These are phyloP conservation scores for Epirrhoe alternata DNA, from an alignment of 2,888 invertebrate genomes.

Conservation along the genomic window DNA sequence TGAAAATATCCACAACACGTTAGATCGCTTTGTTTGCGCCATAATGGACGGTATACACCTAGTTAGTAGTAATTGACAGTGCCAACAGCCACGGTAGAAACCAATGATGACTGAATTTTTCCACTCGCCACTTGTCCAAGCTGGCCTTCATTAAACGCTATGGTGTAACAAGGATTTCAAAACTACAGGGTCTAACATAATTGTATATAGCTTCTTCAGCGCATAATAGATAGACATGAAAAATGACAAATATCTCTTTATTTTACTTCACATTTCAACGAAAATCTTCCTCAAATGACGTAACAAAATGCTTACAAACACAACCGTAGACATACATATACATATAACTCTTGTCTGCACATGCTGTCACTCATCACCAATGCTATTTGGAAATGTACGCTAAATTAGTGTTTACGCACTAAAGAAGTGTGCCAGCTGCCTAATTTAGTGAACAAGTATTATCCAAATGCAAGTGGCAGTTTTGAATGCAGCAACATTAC, in stretches of 20 bases:
- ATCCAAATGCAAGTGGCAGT: slow-evolving; percentile 2
- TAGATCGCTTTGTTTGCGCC: slow-evolving; percentile 6
- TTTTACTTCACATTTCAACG: slow-evolving; percentile 56
- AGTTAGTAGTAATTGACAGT: slow-evolving; percentile 7
- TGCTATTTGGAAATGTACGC: background rate
- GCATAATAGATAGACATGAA: slow-evolving; percentile 50
- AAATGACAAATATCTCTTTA: slow-evolving; percentile 60
- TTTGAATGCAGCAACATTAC: slow-evolving; percentile 22
- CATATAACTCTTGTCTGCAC: slow-evolving; percentile 36
- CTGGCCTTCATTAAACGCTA: too few species aligned
- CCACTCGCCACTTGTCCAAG: too few species aligned
- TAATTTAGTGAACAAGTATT: background rate
- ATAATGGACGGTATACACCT: slow-evolving; percentile 12
- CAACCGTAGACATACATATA: slow-evolving; percentile 66
- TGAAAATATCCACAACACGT: slow-evolving; percentile 1
- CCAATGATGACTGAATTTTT: background rate
- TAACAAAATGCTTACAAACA: slow-evolving; percentile 73
- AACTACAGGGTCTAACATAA: slow-evolving; percentile 12
- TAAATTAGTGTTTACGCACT: background rate
- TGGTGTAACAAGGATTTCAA: background rate
- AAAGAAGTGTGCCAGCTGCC: background rate
- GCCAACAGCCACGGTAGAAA: background rate
- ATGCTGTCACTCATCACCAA: slow-evolving; percentile 19
- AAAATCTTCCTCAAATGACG: slow-evolving; percentile 67
- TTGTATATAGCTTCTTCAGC: background rate